Base-by-base conservation (phyloP, 2,888 invertebrate genomes). In the Tetrapedia diversipes region DNA sequence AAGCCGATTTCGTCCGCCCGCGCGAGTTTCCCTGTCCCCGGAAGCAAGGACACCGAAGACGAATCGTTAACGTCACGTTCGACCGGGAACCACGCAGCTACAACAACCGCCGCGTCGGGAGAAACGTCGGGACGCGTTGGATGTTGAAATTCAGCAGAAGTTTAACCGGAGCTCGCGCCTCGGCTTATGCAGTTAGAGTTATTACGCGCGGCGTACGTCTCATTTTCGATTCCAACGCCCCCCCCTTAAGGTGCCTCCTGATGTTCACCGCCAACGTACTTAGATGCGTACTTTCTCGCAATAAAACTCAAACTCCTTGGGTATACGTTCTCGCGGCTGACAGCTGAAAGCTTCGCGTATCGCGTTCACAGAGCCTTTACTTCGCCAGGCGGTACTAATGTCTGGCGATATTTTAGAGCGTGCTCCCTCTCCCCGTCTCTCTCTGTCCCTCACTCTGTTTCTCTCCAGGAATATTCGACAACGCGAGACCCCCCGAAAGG, bases 301-400 rank as follows among this genome's bases (percentile, higher is more conserved):
- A 79, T 82, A 77, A 79, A 77, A 69, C 68, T 82, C 66, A 65
- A 73, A 75, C 65, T 75, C 65, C 45, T 27, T n/a, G 65, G 29
- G 7, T 57, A 24, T 64, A 45, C 24, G 57, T 41, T 72, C 43
- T 11, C 64, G 24, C 11, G 73, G 49, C 51, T 49, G 68, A 65
- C 69, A 64, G 77, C 43, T 61, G 60, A 54, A 57, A 68, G 71
- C 66, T 43, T 22, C 45, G 24, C 45, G 43, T 72, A 80, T 68
- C 72, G 61, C 63, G 29, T 56, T 34, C 19, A n/a, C 16, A 29
- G 29, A n/a, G 11, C 7, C 22, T 47, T 11, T 19, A 22, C 32
- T 19, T 34, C 29, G 14, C 27, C 49, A 37, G 16, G 37, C 34
- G 34, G 39, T 37, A 29, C 37, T 54, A 59, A 65, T 53, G 72